Percentiles rank a stretch among this genome's conserved stretches.
Conservation (phyloP, 1,140 invertebrate species). For the Andricus grossulariae region DNA sequence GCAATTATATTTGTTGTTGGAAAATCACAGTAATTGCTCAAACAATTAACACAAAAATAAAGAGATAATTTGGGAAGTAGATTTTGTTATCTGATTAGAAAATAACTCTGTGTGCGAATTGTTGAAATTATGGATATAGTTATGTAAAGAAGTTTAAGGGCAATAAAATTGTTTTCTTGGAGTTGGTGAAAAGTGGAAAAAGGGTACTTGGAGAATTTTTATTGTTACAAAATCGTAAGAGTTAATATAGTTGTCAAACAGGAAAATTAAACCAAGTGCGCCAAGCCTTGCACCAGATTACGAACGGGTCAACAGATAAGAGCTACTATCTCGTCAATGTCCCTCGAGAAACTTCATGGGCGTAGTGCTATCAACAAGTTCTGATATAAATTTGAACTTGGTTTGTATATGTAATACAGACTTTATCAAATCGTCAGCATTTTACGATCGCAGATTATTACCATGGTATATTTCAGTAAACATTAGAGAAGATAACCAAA, state of each 20-base stretch:
- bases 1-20: no score
- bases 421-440: neutral
- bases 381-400: neutral
- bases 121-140: no score
- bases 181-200: conserved; percentile 2
- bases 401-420: neutral
- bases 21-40: no score
- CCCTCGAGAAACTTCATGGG: conserved; percentile 30
- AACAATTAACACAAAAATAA: no score
- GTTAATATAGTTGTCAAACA: conserved; percentile 21
- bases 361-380: conserved; percentile 7
- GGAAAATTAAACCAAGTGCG: conserved; percentile 29
- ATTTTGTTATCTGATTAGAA: no score
- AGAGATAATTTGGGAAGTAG: no score
- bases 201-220: conserved; percentile 4
- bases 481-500: no score
- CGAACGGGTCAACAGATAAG: conserved; percentile 29
- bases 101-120: no score
- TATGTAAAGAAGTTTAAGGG: no score
- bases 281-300: conserved; percentile 28
- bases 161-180: neutral
- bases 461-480: no score
- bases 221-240: conserved; percentile 22
- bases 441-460: no score
- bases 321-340: conserved; percentile 11